Conservation (phyloP, 2,888 invertebrate genomes). For the Galerucella pusilla region DNA sequence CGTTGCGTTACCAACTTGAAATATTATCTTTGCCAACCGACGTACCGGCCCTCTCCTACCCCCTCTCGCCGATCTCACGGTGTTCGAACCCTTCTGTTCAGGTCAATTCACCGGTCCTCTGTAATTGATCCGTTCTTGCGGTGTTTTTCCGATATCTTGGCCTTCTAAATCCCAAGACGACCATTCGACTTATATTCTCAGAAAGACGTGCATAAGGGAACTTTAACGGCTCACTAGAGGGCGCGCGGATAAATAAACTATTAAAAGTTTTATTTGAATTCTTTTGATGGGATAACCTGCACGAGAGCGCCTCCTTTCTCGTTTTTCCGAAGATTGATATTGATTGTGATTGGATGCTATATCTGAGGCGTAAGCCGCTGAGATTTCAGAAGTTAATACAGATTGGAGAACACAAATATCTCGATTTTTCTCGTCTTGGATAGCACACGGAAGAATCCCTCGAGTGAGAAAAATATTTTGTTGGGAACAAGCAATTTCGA, state of each 20-base stretch:
- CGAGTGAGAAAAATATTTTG: neutral
- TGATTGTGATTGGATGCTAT: conserved; percentile 31
- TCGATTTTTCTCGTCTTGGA: conserved; percentile 9
- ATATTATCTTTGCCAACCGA: conserved; percentile 16
- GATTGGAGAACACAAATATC: conserved; percentile 24
- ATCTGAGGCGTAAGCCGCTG: conserved; percentile 17
- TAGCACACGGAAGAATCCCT: neutral
- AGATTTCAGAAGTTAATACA: conserved; percentile 29
- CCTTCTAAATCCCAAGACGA: conserved; percentile 58
- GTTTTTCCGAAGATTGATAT: conserved; percentile 26
- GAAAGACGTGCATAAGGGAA: conserved; percentile 61
- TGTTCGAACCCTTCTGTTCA: conserved; percentile 31
- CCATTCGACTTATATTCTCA: conserved; percentile 61
- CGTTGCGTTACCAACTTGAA: conserved; percentile 17
- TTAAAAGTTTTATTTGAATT: conserved; percentile 59
- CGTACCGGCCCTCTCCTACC: neutral
- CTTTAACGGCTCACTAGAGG: conserved; percentile 58
- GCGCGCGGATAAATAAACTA: conserved; percentile 60
- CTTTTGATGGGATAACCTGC: conserved; percentile 39
- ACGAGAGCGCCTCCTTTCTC: conserved; percentile 2
- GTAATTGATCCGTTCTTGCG: conserved; percentile 46
- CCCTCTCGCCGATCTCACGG: neutral
- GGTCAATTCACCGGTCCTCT: conserved; percentile 40
- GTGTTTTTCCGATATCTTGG: conserved; percentile 45
- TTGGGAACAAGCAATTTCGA: neutral